These are phyloP conservation scores for Sparus aurata DNA, from an alignment of 2,797 vertebrate genomes.

Conservation along the genomic window DNA sequence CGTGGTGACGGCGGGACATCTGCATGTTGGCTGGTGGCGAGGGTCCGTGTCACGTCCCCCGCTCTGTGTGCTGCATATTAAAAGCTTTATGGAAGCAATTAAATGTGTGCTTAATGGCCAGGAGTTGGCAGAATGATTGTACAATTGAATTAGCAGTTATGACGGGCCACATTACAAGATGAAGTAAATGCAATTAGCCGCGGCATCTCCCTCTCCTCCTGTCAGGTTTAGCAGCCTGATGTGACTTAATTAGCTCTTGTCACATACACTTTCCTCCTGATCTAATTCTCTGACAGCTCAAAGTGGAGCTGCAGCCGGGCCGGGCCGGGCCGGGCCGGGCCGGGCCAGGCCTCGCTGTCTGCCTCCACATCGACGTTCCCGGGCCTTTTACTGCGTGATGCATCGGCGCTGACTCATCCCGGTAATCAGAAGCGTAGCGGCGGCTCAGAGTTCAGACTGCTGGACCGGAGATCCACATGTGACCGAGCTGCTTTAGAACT, in stretches of 20 bases:
- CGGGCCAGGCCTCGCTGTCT: constrained; percentile 34
- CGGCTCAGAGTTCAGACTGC: constrained; percentile 32
- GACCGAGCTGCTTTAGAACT: too few relatives aligned
- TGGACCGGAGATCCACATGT: too few relatives aligned
- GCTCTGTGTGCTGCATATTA: constrained; percentile 96
- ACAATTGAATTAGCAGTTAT: constrained; percentile 99
- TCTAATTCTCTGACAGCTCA: constrained; percentile 76
- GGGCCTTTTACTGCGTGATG: constrained; percentile 51
- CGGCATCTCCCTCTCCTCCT: constrained; percentile 85
- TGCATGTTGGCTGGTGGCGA: constrained; percentile 83
- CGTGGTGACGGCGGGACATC: constrained; percentile 90
- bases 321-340: not conserved
- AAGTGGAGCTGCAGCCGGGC: constrained; percentile 64
- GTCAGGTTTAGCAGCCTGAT: constrained; percentile 88
- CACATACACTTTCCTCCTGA: constrained; percentile 89
- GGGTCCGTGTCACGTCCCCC: constrained; percentile 81
- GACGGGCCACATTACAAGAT: constrained; percentile 94
- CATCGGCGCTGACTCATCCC: constrained; percentile 78
- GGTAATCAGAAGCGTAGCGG: constrained; percentile 56
- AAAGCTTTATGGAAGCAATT: constrained; percentile 98
- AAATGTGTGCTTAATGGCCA: constrained; percentile 96
- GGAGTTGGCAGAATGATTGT: constrained; percentile 94
- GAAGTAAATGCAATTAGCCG: constrained; percentile 97
- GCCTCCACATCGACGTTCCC: constrained; percentile 55
- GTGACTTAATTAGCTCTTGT: constrained; percentile 96